phyloP scores from a whole-genome alignment of 2,113 vertebrate genomes.

The Apodemus speciosus region DNA sequence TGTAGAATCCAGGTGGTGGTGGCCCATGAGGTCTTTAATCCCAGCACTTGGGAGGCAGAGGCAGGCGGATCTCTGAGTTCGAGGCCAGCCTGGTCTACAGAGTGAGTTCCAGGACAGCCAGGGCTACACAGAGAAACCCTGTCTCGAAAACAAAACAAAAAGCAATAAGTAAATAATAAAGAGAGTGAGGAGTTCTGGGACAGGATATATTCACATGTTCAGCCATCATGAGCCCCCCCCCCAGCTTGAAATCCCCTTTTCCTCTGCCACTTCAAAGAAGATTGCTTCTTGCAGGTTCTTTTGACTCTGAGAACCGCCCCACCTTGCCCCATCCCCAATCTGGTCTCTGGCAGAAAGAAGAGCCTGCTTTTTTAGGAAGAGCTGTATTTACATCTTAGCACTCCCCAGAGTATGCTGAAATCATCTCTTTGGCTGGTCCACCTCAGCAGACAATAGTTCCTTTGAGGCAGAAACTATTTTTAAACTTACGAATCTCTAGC shows the following conservation, averaged over 20 bases:
- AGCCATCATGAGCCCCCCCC: background rate
- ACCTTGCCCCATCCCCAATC: background rate
- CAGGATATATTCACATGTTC: background rate
- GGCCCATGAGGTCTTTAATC: background rate
- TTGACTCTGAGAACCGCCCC: background rate
- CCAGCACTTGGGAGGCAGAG: background rate
- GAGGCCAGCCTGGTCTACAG: background rate
- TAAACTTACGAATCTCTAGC: slow-evolving; percentile 12
- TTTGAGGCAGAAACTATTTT: slow-evolving; percentile 43
- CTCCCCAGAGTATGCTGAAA: background rate
- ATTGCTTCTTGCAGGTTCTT: background rate
- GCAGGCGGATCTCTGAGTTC: background rate
- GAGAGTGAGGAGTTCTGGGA: background rate
- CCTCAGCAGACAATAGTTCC: slow-evolving; percentile 13
- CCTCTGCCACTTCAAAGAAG: background rate
- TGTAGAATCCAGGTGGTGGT: background rate
- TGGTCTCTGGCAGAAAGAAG: background rate
- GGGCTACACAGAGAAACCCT: background rate
- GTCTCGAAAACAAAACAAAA: background rate
- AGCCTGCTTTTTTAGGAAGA: background rate
- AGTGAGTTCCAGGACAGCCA: background rate
- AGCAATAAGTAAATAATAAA: background rate
- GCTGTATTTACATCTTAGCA: background rate
- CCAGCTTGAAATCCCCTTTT: background rate
- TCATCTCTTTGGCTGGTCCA: background rate